These are phyloP conservation scores for Tortricodes alternella DNA, from an alignment of 2,888 invertebrate genomes.

Conservation along the genomic window DNA sequence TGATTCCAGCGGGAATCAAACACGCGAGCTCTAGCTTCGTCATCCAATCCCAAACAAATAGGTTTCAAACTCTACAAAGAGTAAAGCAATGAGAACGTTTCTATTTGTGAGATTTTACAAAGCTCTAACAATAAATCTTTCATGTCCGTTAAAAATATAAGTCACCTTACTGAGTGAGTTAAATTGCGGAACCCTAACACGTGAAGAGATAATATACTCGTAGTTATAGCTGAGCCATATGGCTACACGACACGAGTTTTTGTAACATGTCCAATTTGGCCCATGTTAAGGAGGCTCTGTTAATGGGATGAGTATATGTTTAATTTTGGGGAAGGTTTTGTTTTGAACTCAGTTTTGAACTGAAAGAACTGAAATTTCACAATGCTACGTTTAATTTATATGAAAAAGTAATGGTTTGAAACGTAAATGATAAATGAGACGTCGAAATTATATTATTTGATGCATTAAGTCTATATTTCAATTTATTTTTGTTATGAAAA, in stretches of 20 bases:
- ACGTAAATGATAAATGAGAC: not conserved
- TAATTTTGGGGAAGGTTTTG: constrained; percentile 7
- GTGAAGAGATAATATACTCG: constrained; percentile 9
- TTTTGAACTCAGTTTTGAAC: constrained; percentile 3
- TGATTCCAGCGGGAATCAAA: too few relatives aligned
- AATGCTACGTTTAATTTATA: not conserved
- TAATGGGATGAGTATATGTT: constrained; percentile 20
- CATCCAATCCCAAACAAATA: too few relatives aligned
- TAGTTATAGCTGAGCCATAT: constrained; percentile 10
- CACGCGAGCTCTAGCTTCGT: too few relatives aligned
- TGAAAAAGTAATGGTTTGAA: not conserved
- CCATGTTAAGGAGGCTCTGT: constrained; percentile 17
- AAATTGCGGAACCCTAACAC: constrained; percentile 13
- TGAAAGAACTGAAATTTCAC: not conserved
- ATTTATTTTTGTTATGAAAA: too few relatives aligned
- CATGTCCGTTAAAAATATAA: not conserved
- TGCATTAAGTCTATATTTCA: too few relatives aligned
- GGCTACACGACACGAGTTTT: constrained; percentile 16
- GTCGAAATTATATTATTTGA: too few relatives aligned
- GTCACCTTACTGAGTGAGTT: not conserved
- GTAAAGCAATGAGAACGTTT: too few relatives aligned
- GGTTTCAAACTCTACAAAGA: too few relatives aligned
- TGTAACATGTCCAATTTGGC: constrained; percentile 26
- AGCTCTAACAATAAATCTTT: not conserved
- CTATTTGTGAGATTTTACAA: not conserved